These are phyloP conservation scores for Lagothrix lagotricha DNA, from an alignment of 2,797 vertebrate species.

Conservation along the genomic window DNA sequence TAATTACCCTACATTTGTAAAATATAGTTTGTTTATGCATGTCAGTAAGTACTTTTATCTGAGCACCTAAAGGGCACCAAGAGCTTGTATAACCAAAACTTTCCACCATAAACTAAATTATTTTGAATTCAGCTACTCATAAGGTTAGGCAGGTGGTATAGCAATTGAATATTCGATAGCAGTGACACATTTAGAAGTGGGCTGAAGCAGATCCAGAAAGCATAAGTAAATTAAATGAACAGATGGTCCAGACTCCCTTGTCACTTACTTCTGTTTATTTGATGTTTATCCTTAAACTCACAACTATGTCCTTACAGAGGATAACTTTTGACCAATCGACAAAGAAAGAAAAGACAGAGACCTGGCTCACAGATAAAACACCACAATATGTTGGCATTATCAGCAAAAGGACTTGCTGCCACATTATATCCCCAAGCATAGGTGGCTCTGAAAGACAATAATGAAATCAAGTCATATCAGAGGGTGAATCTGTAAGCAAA, in stretches of 20 bases:
- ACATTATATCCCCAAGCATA: background rate
- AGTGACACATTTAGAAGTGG: constrained; percentile 61
- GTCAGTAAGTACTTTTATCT: background rate
- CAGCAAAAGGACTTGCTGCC: background rate
- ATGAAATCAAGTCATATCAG: background rate
- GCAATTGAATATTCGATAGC: constrained; percentile 50
- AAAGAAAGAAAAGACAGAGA: constrained; percentile 25
- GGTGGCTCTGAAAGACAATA: background rate
- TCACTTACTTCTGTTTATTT: constrained; percentile 71
- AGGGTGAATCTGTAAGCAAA: background rate
- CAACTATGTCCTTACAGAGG: constrained; percentile 54
- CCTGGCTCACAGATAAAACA: background rate
- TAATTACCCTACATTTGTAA: background rate
- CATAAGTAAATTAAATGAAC: constrained; percentile 68
- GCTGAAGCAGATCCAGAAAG: constrained; percentile 67
- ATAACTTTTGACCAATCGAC: constrained; percentile 56
- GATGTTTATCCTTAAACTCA: constrained; percentile 61
- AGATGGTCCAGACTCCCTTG: constrained; percentile 52
- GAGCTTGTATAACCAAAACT: background rate
- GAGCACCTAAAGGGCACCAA: background rate
- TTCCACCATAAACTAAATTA: constrained; percentile 10
- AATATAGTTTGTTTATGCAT: background rate
- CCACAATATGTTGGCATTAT: background rate
- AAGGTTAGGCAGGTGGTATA: constrained; percentile 53
- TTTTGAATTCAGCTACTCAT: constrained; percentile 47